phyloP scores from a whole-genome alignment of 2,113 vertebrate genomes.

The Microcebus ravelobensis region DNA sequence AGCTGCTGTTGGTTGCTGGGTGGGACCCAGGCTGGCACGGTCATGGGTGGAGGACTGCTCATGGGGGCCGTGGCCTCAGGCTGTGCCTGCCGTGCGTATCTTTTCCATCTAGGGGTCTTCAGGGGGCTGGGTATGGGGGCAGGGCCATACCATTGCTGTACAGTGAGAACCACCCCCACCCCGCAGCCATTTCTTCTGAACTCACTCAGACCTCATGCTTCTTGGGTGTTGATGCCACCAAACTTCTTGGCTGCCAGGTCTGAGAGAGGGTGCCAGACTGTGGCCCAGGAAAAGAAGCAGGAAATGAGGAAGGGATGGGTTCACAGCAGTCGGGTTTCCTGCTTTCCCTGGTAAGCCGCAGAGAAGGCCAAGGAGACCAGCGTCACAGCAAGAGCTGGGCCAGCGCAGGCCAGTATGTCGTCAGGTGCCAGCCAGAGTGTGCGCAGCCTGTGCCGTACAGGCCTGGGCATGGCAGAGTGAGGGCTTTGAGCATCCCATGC shows the following conservation, averaged over 20 bases:
- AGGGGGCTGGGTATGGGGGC: not conserved
- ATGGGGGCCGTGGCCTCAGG: not conserved
- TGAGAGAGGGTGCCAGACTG: not conserved
- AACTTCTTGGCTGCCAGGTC: not conserved
- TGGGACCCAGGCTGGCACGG: not conserved
- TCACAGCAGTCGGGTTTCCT: not conserved
- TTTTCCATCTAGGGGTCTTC: not conserved
- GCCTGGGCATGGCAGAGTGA: not conserved
- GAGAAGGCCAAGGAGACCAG: not conserved
- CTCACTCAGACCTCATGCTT: not conserved
- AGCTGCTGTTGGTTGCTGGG: not conserved
- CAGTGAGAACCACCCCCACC: not conserved
- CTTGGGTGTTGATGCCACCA: not conserved
- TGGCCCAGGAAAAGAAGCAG: not conserved
- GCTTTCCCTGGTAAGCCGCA: not conserved
- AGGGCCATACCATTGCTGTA: not conserved
- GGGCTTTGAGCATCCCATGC: not conserved
- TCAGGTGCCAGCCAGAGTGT: not conserved
- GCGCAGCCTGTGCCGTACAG: not conserved
- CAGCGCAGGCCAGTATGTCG: not conserved
- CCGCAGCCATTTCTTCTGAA: not conserved
- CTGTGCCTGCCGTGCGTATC: not conserved
- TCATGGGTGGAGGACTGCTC: not conserved
- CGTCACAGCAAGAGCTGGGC: accelerated
- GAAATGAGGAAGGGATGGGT: not conserved